These are phyloP conservation scores for Eptesicus fuscus DNA, from an alignment of 2,113 vertebrate genomes.

Conservation along the genomic window DNA sequence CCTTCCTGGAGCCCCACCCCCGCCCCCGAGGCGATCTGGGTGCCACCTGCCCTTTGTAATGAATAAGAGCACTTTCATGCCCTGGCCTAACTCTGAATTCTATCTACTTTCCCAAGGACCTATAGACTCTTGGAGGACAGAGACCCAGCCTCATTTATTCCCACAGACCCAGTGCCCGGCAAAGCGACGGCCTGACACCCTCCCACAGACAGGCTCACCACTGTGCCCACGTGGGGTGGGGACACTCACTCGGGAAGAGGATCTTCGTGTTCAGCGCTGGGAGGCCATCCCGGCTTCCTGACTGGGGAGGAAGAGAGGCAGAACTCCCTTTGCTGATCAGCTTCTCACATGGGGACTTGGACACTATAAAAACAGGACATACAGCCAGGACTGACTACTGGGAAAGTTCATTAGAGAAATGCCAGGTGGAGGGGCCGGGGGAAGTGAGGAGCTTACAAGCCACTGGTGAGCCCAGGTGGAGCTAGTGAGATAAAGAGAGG, in stretches of 20 bases:
- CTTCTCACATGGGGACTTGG: conserved; percentile 92
- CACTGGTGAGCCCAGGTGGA: not conserved
- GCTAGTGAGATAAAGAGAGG: not conserved
- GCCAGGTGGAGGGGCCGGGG: not conserved
- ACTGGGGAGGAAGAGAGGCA: conserved; percentile 90
- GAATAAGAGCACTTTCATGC: not conserved
- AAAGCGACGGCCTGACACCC: fast-evolving
- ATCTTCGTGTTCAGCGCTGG: conserved; percentile 93
- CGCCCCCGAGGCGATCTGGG: fast-evolving
- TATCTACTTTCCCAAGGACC: not conserved
- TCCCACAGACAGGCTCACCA: not conserved
- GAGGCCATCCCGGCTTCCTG: conserved; percentile 89
- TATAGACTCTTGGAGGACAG: not conserved
- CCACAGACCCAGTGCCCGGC: not conserved
- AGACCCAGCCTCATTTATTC: no score
- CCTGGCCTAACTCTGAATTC: not conserved
- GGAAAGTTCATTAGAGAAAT: fast-evolving
- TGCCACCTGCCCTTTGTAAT: not conserved
- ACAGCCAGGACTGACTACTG: not conserved
- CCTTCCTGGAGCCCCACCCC: not conserved
- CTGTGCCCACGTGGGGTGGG: not conserved
- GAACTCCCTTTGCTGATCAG: conserved; percentile 91
- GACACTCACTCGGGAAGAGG: conserved; percentile 90
- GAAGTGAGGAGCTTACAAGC: not conserved
- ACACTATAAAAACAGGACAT: conserved; percentile 78